Evolutionary conservation across 2,113 vertebrate genomes (phyloP).

Genomic region (Menura novaehollandiae): DNA sequence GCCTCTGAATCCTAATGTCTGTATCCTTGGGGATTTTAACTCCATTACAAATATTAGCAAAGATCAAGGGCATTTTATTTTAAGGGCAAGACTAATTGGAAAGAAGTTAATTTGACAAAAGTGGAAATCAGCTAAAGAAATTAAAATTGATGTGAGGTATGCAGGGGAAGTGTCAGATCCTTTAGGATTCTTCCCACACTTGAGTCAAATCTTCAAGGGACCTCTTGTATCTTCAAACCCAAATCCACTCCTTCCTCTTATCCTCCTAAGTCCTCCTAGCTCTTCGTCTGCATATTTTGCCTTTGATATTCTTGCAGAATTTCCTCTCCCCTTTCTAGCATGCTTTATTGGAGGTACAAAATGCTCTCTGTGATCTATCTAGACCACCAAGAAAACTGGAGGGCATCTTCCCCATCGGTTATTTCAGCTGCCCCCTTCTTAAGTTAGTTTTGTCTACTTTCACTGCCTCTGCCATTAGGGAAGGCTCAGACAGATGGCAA

Average conservation of each 20-base stretch:
- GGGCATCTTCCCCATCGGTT: fast-evolving
- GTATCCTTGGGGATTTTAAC: slow-evolving; percentile 37
- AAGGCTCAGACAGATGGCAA: not conserved
- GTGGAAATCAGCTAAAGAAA: slow-evolving; percentile 9
- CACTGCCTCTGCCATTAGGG: not conserved
- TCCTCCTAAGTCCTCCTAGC: not conserved
- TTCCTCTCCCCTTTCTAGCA: not conserved
- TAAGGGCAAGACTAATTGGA: slow-evolving; percentile 48
- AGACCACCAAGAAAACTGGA: not conserved
- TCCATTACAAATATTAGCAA: slow-evolving; percentile 56
- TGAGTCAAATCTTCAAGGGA: not conserved
- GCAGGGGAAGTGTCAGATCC: not conserved
- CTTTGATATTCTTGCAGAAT: not conserved
- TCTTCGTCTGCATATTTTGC: not conserved
- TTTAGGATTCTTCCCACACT: not conserved
- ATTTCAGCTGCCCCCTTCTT: not conserved
- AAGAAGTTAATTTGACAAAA: slow-evolving; percentile 48
- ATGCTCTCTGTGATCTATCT: not conserved
- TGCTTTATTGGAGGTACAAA: not conserved
- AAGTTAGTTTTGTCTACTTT: not conserved
- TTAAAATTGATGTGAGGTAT: slow-evolving; percentile 20
- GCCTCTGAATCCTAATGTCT: not conserved
- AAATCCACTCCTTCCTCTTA: not conserved
- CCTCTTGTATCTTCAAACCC: not conserved
- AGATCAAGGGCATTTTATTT: slow-evolving; percentile 59